Evolutionary conservation across 1,140 invertebrate genomes (phyloP).

Genomic region (Polypedilum pembai): DNA sequence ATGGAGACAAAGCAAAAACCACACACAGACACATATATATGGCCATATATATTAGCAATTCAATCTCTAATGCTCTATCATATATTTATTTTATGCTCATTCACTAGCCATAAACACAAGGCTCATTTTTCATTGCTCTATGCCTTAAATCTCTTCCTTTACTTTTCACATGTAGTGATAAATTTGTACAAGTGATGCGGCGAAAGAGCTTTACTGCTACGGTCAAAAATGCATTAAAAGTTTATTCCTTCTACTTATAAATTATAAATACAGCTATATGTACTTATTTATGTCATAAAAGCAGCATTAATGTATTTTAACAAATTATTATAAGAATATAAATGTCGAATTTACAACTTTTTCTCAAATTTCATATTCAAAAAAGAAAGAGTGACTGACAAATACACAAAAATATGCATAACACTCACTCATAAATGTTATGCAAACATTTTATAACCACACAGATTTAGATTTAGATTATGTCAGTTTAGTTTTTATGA

Average conservation of each 20-base stretch:
- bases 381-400: too few species aligned
- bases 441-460: too few species aligned
- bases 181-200: background rate
- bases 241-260: too few species aligned
- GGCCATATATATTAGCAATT: too few species aligned
- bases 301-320: background rate
- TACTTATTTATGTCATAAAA: background rate
- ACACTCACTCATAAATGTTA: background rate
- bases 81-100: too few species aligned
- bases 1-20: too few species aligned
- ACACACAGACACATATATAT: too few species aligned
- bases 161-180: background rate
- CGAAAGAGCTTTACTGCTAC: background rate
- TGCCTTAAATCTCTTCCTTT: background rate
- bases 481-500: slow-evolving; percentile 18
- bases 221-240: background rate
- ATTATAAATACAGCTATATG: too few species aligned
- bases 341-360: slow-evolving; percentile 18
- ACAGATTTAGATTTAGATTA: slow-evolving; percentile 13
- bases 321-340: background rate
- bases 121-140: background rate
- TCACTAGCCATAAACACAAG: background rate
- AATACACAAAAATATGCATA: background rate
- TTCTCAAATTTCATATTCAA: too few species aligned
- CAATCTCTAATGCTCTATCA: too few species aligned